Base-by-base conservation (phyloP, 2,797 vertebrate species). In the Merluccius polli region DNA sequence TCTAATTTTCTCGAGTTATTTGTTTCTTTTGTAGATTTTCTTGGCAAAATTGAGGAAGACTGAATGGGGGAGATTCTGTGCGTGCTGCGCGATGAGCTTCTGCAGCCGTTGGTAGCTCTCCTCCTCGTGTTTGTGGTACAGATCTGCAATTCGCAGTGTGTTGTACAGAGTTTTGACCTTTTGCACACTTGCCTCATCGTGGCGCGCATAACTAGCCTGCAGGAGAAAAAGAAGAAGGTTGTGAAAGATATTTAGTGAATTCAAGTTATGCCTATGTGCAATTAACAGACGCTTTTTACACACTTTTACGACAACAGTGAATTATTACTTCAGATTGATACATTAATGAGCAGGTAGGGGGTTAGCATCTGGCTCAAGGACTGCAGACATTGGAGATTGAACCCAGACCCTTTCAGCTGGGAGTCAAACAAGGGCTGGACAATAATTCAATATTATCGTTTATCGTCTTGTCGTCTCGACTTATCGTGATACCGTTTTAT, bases 1-100 rank as follows among this genome's bases (percentile, higher is more conserved):
- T 29, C 29, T 7, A 2, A 4, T 33, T 32, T 63, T 16, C 44
- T 9, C 35, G 7, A 24, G 6, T 96, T 91, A 99, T 77, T 98
- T 98, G 86, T 94, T 94, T 29, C 97, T 92, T 88, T 95, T 98
- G 90, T 99, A 99, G 77, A 99, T 96, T 86, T 96, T 97, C 59
- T 90, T 89, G 0, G 94, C 96, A 0, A 99, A 94, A 80, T 91
- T 93, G 15, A 96, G 90, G 83, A 98, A 99, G 78, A 99, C 90
- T 0, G 89, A 84, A 0, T 82, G 84, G 18, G 97, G 95, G 13
- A 99, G 94, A 63, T 81, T 91, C 1, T 87, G 77, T 0, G 95
- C 91, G 0, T 94, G 90, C 33, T 78, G 73, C 0, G 86, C 48
- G 1, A 98, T 95, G 81, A 98, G 96, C 12, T 87, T 91, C 89